These are phyloP conservation scores for Pachyramphus minor DNA, from an alignment of 2,113 vertebrate species.

Conservation along the genomic window DNA sequence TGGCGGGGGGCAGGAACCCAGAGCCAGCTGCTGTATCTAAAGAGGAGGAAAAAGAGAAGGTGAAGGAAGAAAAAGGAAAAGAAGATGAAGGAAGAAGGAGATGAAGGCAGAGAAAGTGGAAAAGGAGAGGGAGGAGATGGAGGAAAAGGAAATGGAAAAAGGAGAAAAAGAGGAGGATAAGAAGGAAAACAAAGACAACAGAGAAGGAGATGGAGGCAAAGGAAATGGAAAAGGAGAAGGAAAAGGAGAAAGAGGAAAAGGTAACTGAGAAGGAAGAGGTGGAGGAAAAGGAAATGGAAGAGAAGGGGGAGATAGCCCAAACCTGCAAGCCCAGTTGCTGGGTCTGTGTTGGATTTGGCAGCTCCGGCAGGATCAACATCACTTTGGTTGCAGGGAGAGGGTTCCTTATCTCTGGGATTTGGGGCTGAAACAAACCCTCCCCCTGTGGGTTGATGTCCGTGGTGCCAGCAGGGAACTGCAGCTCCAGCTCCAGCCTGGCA, in stretches of 20 bases:
- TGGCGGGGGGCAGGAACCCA: not conserved
- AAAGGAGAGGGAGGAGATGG: not conserved
- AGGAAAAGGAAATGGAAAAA: not conserved
- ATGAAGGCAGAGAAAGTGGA: not conserved
- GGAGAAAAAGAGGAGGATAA: not conserved
- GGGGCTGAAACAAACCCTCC: not conserved
- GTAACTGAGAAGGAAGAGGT: not conserved
- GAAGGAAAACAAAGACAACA: too few relatives aligned
- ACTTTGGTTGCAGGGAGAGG: not conserved
- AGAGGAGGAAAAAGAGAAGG: not conserved
- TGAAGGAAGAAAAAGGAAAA: not conserved
- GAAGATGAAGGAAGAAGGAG: not conserved
- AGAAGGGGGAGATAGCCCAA: not conserved
- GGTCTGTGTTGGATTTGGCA: accelerated
- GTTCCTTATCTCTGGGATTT: too few relatives aligned
- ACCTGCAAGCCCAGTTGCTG: not conserved
- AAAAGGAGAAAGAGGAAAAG: not conserved
- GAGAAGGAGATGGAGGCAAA: not conserved
- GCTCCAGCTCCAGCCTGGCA: not conserved
- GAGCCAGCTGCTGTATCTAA: accelerated
- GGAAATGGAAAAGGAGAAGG: not conserved
- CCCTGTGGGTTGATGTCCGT: accelerated
- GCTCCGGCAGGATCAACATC: accelerated
- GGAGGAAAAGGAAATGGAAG: not conserved
- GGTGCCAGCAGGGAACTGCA: not conserved